Percentiles rank a stretch among this genome's conserved stretches.
These are phyloP conservation scores for Lasius fuliginosus DNA, from an alignment of 2,888 invertebrate genomes.

Conservation along the genomic window DNA sequence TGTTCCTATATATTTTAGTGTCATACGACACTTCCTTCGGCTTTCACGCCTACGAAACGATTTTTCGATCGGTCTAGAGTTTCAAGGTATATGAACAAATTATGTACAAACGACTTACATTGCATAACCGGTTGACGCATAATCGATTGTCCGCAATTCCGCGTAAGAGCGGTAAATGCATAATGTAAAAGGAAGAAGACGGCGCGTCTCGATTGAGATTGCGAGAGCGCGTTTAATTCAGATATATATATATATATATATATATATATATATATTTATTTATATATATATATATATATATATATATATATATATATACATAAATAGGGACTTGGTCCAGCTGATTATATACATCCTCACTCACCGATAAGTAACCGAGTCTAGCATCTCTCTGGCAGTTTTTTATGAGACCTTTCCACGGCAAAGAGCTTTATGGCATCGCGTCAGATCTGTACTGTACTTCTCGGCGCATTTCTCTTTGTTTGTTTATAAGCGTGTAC, in stretches of 20 bases:
- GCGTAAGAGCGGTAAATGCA: neutral
- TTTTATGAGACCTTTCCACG: conserved; percentile 70
- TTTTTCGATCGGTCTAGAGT: conserved; percentile 23
- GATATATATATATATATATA: neutral
- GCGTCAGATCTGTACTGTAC: conserved; percentile 67
- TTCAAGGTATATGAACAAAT: conserved; percentile 10
- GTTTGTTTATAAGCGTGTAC: conserved; percentile 79
- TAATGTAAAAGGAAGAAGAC: conserved; percentile 19
- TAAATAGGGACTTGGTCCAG: conserved; percentile 50
- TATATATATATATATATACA: too few relatives aligned
- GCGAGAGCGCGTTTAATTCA: conserved; percentile 19
- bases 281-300: too few relatives aligned
- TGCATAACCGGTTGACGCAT: conserved; percentile 29
- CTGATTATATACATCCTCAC: conserved; percentile 63
- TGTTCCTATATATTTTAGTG: conserved; percentile 13
- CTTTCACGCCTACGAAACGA: conserved; percentile 34
- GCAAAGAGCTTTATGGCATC: conserved; percentile 63
- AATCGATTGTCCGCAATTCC: conserved; percentile 24
- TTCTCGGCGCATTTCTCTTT: conserved; percentile 73
- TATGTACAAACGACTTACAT: conserved; percentile 43
- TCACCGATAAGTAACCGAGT: conserved; percentile 45
- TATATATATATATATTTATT: too few relatives aligned
- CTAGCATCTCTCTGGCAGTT: conserved; percentile 59
- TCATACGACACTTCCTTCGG: conserved; percentile 15
- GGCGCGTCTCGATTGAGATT: neutral